phyloP scores from a whole-genome alignment of 37 sponge, comb jelly and placozoan species.

The Petrosia ficiformis region DNA sequence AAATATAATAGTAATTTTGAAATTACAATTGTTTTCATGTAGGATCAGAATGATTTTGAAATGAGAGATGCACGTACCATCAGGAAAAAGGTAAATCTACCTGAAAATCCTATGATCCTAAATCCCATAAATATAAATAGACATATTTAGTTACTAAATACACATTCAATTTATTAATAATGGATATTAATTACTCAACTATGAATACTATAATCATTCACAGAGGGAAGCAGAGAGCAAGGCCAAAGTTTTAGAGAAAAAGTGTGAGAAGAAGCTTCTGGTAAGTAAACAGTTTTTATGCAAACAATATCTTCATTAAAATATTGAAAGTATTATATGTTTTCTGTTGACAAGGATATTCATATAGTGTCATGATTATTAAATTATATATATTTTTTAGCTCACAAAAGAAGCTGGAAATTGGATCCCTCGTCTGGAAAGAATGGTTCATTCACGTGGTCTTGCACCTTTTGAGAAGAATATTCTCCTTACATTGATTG shows the following conservation, averaged over 20 bases:
- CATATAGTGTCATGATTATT: not conserved
- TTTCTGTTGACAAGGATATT: no score
- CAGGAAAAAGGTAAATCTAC: conserved; percentile 64
- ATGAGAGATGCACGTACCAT: conserved; percentile 44
- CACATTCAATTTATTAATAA: no score
- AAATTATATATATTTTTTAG: conserved; percentile 20
- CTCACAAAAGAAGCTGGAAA: conserved; percentile 59
- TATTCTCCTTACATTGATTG: conserved; percentile 69
- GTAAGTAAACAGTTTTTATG: conserved; percentile 46
- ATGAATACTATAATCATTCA: not conserved
- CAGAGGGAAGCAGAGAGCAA: conserved; percentile 76
- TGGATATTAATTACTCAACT: not conserved
- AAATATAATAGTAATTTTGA: no score
- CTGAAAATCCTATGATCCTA: no score
- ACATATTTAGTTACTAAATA: no score
- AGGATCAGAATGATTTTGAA: conserved; percentile 54
- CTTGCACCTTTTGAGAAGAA: conserved; percentile 74
- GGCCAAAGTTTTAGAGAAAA: conserved; percentile 49
- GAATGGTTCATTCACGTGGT: conserved; percentile 63
- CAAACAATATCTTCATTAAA: no score
- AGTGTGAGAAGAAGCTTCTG: conserved; percentile 66
- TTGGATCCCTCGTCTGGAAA: conserved; percentile 79
- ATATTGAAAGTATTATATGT: no score
- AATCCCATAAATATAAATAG: no score
- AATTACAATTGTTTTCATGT: no score